These are phyloP conservation scores for Apamea sordens DNA, from an alignment of 2,888 invertebrate species.

Conservation along the genomic window DNA sequence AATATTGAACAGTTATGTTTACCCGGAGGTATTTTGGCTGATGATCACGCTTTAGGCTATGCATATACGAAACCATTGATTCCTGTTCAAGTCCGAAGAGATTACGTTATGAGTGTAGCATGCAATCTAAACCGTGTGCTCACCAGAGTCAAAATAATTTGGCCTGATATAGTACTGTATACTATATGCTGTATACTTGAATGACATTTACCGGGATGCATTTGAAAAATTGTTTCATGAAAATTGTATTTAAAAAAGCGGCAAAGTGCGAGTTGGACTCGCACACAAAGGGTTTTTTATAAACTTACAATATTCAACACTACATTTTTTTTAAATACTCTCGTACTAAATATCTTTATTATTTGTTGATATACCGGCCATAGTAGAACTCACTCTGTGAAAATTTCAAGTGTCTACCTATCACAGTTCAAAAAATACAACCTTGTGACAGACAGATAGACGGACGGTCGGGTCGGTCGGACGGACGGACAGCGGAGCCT, in stretches of 20 bases:
- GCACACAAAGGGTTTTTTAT: no score
- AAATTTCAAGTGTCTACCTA: no score
- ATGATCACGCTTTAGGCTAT: conserved; percentile 26
- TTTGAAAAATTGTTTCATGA: not conserved
- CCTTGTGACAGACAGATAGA: no score
- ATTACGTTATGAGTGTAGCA: not conserved
- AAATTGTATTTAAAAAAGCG: not conserved
- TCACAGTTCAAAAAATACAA: no score
- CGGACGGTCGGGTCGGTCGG: no score
- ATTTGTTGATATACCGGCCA: no score
- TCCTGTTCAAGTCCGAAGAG: not conserved
- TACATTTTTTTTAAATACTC: no score
- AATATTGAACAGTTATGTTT: conserved; percentile 39
- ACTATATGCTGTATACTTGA: not conserved
- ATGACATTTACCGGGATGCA: not conserved
- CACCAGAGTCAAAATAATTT: not conserved
- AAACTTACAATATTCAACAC: no score
- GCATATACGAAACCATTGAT: conserved; percentile 12
- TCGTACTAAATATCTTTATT: no score
- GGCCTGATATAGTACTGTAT: not conserved
- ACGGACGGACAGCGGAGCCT: no score
- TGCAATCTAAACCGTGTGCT: not conserved
- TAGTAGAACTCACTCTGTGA: no score
- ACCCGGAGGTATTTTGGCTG: conserved; percentile 29
- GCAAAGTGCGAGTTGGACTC: no score